Base-by-base conservation (phyloP, 2,797 vertebrate species). In the Falco peregrinus region DNA sequence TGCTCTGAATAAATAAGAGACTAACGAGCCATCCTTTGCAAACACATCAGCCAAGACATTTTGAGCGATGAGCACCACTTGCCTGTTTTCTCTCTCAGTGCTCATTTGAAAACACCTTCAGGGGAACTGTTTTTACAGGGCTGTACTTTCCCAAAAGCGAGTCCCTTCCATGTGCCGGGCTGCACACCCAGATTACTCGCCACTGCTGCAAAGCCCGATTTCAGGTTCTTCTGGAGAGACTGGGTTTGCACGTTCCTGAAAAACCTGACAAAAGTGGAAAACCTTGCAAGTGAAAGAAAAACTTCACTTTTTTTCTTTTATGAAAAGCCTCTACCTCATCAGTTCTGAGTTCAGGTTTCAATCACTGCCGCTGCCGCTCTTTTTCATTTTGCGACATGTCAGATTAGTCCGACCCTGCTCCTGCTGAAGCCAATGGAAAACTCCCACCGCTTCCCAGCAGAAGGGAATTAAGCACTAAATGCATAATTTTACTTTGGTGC, bases 71-170 rank as follows among this genome's bases (percentile, higher is more conserved):
- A 63, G 89, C 59, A 70, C 43, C 71, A 8, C 76, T 77, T 3
- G 17, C 0, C 9, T 21, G 82, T 68, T 83, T 60, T 45, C 53
- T n/a, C 78, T 82, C 94, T 68, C 70, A 16, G 53, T 20, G 82
- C 75, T 84, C 45, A 1, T 77, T 70, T n/a, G 63, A 71, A 69
- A 93, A 91, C 90, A 84, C 88, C 90, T 90, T 17, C 4, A 4
- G 68, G 83, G 85, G 64, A 84, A 33, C 48, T 37, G 81, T 24
- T 96, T 77, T 35, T 4, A 29, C 83, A 84, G 60, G 70, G 84
- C 84, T 93, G 92, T 70, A 9, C 93, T 87, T 87, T 94, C 84
- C 87, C 80, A 73, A 47, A 56, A 77, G 84, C 90, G 82, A 89
- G 71, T 60, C 68, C 82, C 89, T 82, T 54, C 39, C 14, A 15